phyloP scores from a whole-genome alignment of 2,888 invertebrate genomes.

The Cremastinae sp. region DNA sequence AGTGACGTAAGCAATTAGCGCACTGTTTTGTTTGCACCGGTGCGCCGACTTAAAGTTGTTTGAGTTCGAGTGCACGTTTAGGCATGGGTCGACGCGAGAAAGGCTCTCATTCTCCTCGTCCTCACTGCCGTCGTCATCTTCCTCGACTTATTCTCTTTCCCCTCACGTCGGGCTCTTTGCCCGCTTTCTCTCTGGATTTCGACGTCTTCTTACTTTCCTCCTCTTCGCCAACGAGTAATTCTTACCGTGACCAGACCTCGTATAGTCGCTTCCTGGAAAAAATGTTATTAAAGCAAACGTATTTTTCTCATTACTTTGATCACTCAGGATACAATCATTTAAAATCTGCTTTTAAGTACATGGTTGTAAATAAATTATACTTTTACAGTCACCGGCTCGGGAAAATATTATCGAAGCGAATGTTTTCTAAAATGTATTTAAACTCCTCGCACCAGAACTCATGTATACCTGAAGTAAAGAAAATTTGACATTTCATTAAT shows the following conservation, averaged over 20 bases:
- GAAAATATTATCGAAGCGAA: too few species aligned
- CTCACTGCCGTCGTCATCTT: slow-evolving; percentile 7
- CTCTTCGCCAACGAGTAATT: slow-evolving; percentile 28
- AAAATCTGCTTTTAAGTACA: too few species aligned
- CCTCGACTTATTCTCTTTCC: slow-evolving; percentile 23
- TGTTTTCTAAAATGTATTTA: too few species aligned
- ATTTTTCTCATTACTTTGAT: too few species aligned
- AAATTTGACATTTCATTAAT: too few species aligned
- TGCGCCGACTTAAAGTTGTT: slow-evolving; percentile 75
- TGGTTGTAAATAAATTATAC: too few species aligned
- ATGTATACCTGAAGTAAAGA: too few species aligned
- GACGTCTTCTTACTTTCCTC: slow-evolving; percentile 9
- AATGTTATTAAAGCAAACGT: too few species aligned
- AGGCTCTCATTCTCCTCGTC: slow-evolving; percentile 50
- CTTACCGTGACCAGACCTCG: slow-evolving; percentile 22
- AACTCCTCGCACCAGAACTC: too few species aligned
- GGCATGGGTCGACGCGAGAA: slow-evolving; percentile 64
- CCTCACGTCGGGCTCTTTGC: slow-evolving; percentile 16
- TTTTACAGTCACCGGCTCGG: too few species aligned
- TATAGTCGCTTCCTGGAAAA: slow-evolving; percentile 25
- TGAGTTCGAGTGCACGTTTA: slow-evolving; percentile 74
- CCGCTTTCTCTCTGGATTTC: slow-evolving; percentile 20
- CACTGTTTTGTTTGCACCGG: slow-evolving; percentile 76
- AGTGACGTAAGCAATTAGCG: slow-evolving; percentile 79
- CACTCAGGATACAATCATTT: too few species aligned